Evolutionary conservation across 2,113 vertebrate species (phyloP).

Genomic region (Felis chaus): DNA sequence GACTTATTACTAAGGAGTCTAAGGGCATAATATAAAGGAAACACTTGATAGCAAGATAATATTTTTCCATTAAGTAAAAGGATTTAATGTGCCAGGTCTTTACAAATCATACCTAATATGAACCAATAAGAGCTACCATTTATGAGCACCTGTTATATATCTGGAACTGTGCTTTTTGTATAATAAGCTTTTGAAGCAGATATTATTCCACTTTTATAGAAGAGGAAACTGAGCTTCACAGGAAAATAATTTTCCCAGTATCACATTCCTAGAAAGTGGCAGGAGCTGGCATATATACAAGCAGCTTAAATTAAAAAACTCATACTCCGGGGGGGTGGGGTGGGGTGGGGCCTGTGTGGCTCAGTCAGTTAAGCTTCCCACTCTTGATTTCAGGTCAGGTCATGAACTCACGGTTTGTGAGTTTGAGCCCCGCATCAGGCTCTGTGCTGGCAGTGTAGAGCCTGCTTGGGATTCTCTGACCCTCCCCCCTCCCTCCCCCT

Average conservation of each 20-base stretch:
- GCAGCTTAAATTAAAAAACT: neutral
- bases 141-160: neutral
- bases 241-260: constrained; percentile 27
- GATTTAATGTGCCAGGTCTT: constrained; percentile 6
- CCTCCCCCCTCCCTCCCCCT: too few relatives aligned
- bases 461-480: too few relatives aligned
- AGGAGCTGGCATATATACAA: neutral
- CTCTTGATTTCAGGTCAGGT: too few relatives aligned
- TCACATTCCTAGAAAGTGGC: neutral
- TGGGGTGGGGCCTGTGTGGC: too few relatives aligned
- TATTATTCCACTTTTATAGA: neutral
- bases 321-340: too few relatives aligned
- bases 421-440: too few relatives aligned
- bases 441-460: too few relatives aligned
- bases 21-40: neutral
- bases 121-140: neutral
- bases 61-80: constrained; percentile 28
- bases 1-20: constrained; percentile 28
- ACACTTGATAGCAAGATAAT: neutral
- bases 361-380: too few relatives aligned
- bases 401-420: too few relatives aligned
- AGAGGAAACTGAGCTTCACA: constrained; percentile 11
- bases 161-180: constrained; percentile 28
- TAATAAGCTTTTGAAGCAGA: constrained; percentile 4
- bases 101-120: constrained; percentile 10